These are phyloP conservation scores for Gopherus evgoodei DNA, from an alignment of 2,113 vertebrate species.

Conservation along the genomic window DNA sequence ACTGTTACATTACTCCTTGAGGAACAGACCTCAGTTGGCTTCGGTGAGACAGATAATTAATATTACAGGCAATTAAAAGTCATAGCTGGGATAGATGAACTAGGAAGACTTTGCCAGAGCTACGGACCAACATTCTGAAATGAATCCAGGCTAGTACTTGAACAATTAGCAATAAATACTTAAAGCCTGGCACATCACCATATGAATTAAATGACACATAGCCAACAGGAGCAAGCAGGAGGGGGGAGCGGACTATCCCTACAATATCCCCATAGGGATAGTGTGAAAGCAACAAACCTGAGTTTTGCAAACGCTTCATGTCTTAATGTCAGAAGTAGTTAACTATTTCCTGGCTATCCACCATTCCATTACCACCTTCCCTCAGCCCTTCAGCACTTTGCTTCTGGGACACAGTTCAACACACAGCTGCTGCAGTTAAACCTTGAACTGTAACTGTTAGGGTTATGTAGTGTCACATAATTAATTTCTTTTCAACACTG, in stretches of 20 bases:
- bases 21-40: not conserved
- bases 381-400: not conserved
- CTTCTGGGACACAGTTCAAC: not conserved
- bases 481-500: not conserved
- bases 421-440: constrained; percentile 31
- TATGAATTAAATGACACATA: not conserved
- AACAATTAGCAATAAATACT: not conserved
- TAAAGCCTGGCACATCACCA: rapidly evolving
- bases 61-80: not conserved
- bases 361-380: not conserved
- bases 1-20: not conserved
- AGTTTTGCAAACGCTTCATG: rapidly evolving
- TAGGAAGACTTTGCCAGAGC: not conserved
- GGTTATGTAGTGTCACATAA: constrained; percentile 7
- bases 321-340: not conserved
- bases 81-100: rapidly evolving
- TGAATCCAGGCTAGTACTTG: not conserved
- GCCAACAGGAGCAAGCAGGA: not conserved
- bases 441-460: not conserved
- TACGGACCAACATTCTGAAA: not conserved
- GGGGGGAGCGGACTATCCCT: rapidly evolving
- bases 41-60: rapidly evolving
- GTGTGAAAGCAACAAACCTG: not conserved
- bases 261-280: not conserved
- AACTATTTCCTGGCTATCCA: not conserved